Evolutionary conservation across 2,113 vertebrate genomes (phyloP).

Genomic region (Nannospalax galili): DNA sequence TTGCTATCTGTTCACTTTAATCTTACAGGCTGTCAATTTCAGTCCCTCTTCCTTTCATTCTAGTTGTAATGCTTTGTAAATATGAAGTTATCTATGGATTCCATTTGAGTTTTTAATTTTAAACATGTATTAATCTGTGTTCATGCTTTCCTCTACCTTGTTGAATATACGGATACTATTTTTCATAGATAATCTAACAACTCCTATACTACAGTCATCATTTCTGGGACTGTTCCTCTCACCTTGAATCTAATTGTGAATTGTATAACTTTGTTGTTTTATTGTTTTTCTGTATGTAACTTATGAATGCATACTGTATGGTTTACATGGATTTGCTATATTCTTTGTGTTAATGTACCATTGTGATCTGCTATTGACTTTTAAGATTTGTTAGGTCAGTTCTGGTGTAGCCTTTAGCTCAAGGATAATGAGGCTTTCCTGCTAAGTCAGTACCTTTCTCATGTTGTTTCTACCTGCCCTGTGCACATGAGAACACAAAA

Average conservation of each 20-base stretch:
- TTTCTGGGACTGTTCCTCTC: background rate
- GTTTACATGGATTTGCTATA: background rate
- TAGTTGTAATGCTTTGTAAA: background rate
- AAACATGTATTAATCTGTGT: background rate
- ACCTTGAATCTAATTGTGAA: background rate
- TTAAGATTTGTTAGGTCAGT: background rate
- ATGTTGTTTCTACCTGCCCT: background rate
- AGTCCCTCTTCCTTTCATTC: background rate
- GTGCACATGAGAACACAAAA: background rate
- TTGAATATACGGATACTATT: background rate
- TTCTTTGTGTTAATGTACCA: background rate
- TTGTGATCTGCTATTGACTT: background rate
- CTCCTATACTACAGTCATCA: background rate
- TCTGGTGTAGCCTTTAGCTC: background rate
- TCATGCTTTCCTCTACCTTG: background rate
- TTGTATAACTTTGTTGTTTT: background rate
- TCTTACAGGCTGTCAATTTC: background rate
- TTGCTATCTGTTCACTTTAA: background rate
- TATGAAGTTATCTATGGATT: background rate
- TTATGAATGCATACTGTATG: background rate
- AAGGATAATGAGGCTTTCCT: too few relatives aligned
- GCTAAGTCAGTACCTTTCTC: background rate
- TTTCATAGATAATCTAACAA: background rate
- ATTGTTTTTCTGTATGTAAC: background rate
- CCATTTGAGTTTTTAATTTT: background rate